Evolutionary conservation across 2,888 invertebrate genomes (phyloP).

Genomic region (Scaptomyza tumidula): DNA sequence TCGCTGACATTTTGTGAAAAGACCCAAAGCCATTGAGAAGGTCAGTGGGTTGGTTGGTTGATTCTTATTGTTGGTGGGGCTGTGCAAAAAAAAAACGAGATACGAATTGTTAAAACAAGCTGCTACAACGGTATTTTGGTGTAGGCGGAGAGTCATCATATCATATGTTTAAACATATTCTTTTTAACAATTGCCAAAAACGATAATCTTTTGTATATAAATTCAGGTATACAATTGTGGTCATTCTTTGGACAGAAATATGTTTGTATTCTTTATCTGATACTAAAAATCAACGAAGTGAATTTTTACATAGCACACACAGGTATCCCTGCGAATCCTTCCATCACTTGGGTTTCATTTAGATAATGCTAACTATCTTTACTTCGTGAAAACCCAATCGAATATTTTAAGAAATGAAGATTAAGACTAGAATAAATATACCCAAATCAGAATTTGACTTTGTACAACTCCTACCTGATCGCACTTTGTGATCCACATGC

Average conservation of each 20-base stretch:
- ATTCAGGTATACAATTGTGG: too few relatives aligned
- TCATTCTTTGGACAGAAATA: too few relatives aligned
- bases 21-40: constrained; percentile 61
- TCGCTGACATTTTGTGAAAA: constrained; percentile 70
- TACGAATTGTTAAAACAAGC: constrained; percentile 14
- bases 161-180: constrained; percentile 8
- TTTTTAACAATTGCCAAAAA: neutral
- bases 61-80: neutral
- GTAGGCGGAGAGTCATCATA: neutral
- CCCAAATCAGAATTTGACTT: too few relatives aligned
- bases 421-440: too few relatives aligned
- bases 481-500: constrained; percentile 77
- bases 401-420: too few relatives aligned
- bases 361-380: too few relatives aligned
- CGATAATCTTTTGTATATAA: neutral
- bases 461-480: constrained; percentile 51
- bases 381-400: too few relatives aligned
- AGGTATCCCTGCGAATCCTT: too few relatives aligned
- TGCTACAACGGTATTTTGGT: constrained; percentile 12
- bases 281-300: too few relatives aligned
- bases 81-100: neutral
- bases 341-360: too few relatives aligned
- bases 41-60: constrained; percentile 68
- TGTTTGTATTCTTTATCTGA: too few relatives aligned
- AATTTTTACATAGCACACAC: too few relatives aligned